phyloP scores from a whole-genome alignment of 1,140 invertebrate genomes.

The Akabosia matsudoensis region DNA sequence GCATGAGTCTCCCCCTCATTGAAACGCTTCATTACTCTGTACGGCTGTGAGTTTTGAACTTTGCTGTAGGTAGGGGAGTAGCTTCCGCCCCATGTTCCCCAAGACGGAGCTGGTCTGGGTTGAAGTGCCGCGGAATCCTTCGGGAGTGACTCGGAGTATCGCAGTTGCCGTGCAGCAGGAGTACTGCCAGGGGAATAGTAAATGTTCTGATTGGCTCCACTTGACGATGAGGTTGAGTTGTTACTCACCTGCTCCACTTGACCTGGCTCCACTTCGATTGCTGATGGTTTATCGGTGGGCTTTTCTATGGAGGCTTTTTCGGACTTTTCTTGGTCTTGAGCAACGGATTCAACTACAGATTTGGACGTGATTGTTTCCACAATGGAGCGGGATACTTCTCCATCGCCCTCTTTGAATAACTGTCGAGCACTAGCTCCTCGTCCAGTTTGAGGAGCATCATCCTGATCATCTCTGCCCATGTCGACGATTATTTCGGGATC shows the following conservation, averaged over 20 bases:
- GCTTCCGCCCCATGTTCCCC: constrained; percentile 2
- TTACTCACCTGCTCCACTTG: constrained; percentile 5
- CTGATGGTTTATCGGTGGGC: background rate
- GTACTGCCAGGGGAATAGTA: background rate
- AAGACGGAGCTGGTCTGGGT: background rate
- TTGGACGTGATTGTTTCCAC: background rate
- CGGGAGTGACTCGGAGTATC: background rate
- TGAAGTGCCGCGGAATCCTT: background rate
- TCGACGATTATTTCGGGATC: constrained; percentile 10
- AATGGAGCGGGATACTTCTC: background rate
- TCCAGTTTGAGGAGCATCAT: background rate
- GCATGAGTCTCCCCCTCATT: background rate
- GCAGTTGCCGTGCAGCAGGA: constrained; percentile 19
- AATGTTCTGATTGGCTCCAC: background rate
- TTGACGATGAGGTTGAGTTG: background rate
- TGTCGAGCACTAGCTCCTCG: background rate
- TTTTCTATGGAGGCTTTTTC: background rate
- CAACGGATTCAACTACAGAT: background rate
- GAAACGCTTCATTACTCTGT: background rate
- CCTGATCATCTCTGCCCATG: background rate
- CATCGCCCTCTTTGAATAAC: background rate
- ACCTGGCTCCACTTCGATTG: background rate
- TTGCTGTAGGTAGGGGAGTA: constrained; percentile 4
- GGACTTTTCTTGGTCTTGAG: background rate
- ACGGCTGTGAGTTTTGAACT: constrained; percentile 7